Evolutionary conservation across 30 jellyfish, hydroid and myxozoan species (phyloP).

Genomic region (Hydractinia symbiolongicarpus): DNA sequence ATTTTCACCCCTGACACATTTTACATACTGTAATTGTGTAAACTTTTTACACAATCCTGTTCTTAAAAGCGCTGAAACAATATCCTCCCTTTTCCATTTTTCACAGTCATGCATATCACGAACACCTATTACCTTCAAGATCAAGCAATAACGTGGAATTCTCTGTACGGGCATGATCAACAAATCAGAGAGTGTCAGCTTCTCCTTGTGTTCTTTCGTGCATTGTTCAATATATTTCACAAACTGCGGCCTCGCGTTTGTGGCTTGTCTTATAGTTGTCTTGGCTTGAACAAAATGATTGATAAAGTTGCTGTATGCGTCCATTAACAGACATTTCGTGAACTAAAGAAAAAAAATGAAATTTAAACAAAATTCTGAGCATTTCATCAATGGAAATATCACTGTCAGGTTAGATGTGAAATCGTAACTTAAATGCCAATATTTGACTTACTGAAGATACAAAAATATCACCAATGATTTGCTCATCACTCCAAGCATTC

Average conservation of each 20-base stretch:
- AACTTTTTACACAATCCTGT: no score
- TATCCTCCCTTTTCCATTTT: no score
- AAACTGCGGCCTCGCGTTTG: slow-evolving; percentile 62
- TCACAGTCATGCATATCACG: not conserved
- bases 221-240: slow-evolving; percentile 82
- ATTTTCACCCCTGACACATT: no score
- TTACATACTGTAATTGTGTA: no score
- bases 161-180: slow-evolving; percentile 94
- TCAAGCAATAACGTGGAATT: slow-evolving; percentile 79
- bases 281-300: slow-evolving; percentile 88
- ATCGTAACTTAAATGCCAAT: no score
- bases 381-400: no score
- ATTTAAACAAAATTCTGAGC: no score
- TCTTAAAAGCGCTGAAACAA: no score
- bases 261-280: slow-evolving; percentile 84
- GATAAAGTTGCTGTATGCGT: slow-evolving; percentile 93
- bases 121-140: slow-evolving; percentile 53
- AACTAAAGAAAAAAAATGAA: slow-evolving; percentile 38
- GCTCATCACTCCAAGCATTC: slow-evolving; percentile 76
- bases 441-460: slow-evolving; percentile 67
- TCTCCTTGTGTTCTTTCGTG: slow-evolving; percentile 77
- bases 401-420: no score
- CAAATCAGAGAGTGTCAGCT: slow-evolving; percentile 77
- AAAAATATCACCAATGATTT: slow-evolving; percentile 84
- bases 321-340: slow-evolving; percentile 79